Evolutionary conservation across 2,113 vertebrate species (phyloP), one percentile per base, ranked within the genome.

Genomic region (Nannospalax galili): DNA sequence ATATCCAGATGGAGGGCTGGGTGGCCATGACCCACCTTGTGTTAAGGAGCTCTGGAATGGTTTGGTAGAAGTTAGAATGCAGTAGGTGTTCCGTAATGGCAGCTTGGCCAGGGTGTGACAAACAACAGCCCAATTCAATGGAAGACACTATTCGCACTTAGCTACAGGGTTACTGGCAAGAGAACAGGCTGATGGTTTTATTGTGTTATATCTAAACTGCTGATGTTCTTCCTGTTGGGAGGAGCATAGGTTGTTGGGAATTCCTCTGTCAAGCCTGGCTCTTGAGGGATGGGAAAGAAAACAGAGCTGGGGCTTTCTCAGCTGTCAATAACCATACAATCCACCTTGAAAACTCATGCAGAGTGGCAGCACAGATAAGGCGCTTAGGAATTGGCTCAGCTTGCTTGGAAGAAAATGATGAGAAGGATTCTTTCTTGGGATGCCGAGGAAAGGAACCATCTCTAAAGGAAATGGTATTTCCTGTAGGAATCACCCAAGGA

Each of bases 151-250:
- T 96, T 78, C 94, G 35, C 75, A 56, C 82, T 94, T 40, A 86
- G 67, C 95, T 97, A 92, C 84, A 97, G 96, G 96, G 56, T 24
- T 32, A 95, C 85, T 67, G 74, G 79, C 67, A 91, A 97, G 93
- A 95, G 56, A 77, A 74, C 89, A 96, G 72, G 91, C 95, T 91
- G 88, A 70, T 0, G 87, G 75, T 97, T 96, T 97, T 91, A 87
- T 94, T 97, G 95, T 97, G 79, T 92, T 94, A 58, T 93, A 35
- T 94, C 88, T 97, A 91, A 96, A 48, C 84, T 52, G 58, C 91
- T 87, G 95, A 88, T 91, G 88, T 45, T 97, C 91, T 97, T 92
- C 82, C 95, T 95, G 96, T 94, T 94, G 67, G 74, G 96, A 72
- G 91, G 95, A 97, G 40, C 17, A 92, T 88, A 95, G 82, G 74